These are phyloP conservation scores for Erethizon dorsatum DNA, from an alignment of 2,797 vertebrate genomes.

Conservation along the genomic window DNA sequence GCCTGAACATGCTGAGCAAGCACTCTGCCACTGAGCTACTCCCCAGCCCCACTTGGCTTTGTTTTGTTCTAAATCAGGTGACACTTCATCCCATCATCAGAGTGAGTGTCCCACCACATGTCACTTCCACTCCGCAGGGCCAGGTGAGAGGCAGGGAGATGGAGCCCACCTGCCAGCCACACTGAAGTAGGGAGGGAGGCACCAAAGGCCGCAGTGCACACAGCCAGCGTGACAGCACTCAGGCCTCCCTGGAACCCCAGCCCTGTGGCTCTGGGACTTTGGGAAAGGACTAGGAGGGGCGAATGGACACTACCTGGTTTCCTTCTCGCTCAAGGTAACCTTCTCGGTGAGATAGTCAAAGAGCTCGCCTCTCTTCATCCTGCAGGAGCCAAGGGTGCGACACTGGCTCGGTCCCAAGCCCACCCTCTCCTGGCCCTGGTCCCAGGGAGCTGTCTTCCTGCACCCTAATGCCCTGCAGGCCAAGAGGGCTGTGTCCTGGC, in stretches of 20 bases:
- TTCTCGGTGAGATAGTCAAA: slow-evolving; percentile 99
- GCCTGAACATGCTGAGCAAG: neutral
- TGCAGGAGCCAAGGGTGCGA: slow-evolving; percentile 79
- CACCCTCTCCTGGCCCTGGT: neutral
- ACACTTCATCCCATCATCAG: neutral
- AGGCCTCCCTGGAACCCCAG: too few species aligned
- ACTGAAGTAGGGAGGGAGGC: neutral
- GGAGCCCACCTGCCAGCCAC: neutral
- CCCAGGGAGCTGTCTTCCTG: neutral
- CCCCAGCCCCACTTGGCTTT: neutral
- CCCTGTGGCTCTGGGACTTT: neutral
- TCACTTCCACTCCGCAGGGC: neutral
- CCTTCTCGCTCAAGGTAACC: slow-evolving; percentile 97
- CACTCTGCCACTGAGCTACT: neutral
- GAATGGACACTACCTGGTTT: slow-evolving; percentile 93
- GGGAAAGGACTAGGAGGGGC: neutral
- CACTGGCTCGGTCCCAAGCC: neutral
- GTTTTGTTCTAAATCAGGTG: neutral
- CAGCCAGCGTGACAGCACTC: neutral
- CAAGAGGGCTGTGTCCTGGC: neutral
- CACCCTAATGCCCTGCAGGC: neutral
- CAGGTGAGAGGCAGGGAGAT: neutral
- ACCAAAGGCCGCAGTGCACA: accelerated
- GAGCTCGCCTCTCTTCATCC: slow-evolving; percentile 98
- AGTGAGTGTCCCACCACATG: neutral